phyloP scores from a whole-genome alignment of 2,888 invertebrate species.

The Drosophila peninsularis region DNA sequence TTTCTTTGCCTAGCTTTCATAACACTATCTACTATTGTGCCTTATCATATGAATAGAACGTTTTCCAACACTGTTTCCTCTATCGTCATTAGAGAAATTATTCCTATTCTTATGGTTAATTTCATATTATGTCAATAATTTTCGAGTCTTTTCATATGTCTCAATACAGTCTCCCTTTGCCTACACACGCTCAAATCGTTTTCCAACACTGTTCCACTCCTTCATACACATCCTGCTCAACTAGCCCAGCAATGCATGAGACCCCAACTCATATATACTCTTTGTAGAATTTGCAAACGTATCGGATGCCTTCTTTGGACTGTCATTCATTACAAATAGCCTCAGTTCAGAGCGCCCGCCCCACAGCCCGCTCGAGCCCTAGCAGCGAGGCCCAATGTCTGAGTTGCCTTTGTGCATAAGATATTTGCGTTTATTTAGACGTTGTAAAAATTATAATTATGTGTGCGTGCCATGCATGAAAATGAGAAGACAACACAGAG shows the following conservation, averaged over 20 bases:
- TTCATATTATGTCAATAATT: background rate
- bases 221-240: background rate
- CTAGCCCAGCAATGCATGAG: background rate
- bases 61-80: background rate
- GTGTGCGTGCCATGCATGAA: constrained; percentile 68
- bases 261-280: constrained; percentile 1
- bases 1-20: no score
- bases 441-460: constrained; percentile 81
- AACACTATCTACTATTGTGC: no score
- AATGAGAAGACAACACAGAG: constrained; percentile 26
- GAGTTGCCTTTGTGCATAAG: constrained; percentile 66
- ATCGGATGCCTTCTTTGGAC: constrained; percentile 62
- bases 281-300: constrained; percentile 41
- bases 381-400: constrained; percentile 14
- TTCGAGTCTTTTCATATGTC: background rate
- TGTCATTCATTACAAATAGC: constrained; percentile 64
- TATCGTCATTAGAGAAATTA: background rate
- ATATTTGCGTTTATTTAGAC: constrained; percentile 78
- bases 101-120: no score
- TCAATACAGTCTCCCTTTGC: background rate
- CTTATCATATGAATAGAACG: background rate
- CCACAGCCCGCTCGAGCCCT: background rate
- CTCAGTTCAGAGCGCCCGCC: background rate
- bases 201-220: background rate
- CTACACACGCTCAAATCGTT: background rate